Evolutionary conservation across 2,113 vertebrate genomes (phyloP).

Genomic region (Caranx ignobilis): DNA sequence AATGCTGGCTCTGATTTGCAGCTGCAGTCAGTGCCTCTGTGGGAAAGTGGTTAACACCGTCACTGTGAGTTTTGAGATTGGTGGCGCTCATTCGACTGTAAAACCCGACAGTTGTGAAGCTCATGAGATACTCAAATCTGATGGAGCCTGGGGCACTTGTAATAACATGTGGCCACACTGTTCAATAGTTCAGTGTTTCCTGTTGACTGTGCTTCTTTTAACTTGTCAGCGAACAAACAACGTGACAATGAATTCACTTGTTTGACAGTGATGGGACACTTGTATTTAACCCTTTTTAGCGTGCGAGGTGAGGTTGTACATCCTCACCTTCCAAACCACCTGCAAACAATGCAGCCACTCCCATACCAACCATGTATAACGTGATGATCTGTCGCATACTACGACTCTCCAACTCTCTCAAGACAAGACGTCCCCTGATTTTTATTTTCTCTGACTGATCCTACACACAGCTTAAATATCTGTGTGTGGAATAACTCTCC

Average conservation of each 20-base stretch:
- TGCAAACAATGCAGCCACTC: neutral
- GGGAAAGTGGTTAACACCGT: neutral
- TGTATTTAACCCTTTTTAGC: neutral
- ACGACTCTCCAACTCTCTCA: neutral
- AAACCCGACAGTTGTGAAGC: neutral
- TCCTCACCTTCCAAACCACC: slow-evolving; percentile 20
- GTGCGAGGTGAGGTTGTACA: neutral
- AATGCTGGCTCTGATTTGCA: neutral
- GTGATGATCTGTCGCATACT: neutral
- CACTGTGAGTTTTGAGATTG: no score
- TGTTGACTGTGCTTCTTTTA: neutral
- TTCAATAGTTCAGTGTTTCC: neutral
- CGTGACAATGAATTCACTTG: neutral
- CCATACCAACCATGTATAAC: neutral
- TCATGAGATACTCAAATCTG: neutral
- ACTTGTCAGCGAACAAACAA: neutral
- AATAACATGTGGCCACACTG: neutral
- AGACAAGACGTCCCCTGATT: neutral
- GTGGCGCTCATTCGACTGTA: neutral
- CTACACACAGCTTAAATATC: neutral
- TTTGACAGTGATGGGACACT: neutral
- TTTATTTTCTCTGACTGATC: neutral
- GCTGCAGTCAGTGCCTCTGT: neutral
- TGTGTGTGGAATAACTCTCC: neutral
- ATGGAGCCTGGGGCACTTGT: neutral